Evolutionary conservation across 2,113 vertebrate genomes (phyloP), one percentile per base, ranked within the genome.

Genomic region (Sardina pilchardus): DNA sequence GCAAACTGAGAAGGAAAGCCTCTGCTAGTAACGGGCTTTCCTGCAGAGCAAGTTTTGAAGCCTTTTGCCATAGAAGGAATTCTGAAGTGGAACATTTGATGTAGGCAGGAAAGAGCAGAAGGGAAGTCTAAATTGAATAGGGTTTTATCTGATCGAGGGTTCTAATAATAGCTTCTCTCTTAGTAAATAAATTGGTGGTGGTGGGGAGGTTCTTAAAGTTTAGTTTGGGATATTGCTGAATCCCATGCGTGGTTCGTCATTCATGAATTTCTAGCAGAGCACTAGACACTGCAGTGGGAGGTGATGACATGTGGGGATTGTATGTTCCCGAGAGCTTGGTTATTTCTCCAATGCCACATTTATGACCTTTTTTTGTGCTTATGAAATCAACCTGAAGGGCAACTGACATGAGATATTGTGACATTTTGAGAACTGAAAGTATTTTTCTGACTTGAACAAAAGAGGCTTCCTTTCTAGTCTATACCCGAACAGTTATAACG

Each of bases 241-340:
- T 59, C 19, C 75, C 53, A 42, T 86, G 75, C 26, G 34, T 71
- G 83, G 81, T 86, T 87, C 81, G 71, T 83, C 83, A 83, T 89
- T 86, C 43, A 89, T 81, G 82, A 85, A 83, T 85, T 86, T 83
- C 9, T 10, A 82, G 36, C 30, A 59, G 47, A 53, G 39, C n/a
- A 59, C 9, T 47, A 24, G 81, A 59, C 43, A 85, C 86, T 91
- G 83, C 90, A 86, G 83, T 83, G 50, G 83, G 86, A 86, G 83
- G 88, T 81, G 59, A 82, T 86, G 36, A 81, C 71, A 56, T 53
- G n/a, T 85, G 30, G 80, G 26, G 4, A 21, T 63, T 0, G 45
- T 56, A 21, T 63, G 43, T 63, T 19, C 36, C 30, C 82, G 83
- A 10, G 71, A 34, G 63, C 34, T 50, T 48, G 7, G 82, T 83